Conservation (phyloP, 1,140 invertebrate species). For the Eciton burchellii region DNA sequence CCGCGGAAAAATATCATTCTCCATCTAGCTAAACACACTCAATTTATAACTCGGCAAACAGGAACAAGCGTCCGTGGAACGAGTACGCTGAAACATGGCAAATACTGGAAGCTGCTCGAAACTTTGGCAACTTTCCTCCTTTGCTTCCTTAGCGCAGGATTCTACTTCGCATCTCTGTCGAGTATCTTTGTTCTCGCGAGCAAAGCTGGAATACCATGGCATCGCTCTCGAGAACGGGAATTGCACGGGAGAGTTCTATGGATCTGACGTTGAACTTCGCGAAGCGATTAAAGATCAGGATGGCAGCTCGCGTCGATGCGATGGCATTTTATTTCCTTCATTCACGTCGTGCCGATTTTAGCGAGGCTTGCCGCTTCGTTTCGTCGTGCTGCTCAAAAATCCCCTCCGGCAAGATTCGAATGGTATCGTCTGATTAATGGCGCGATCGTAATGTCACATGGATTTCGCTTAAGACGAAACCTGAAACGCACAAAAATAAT, state of each 20-base stretch:
- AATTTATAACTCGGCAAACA: conserved; percentile 68
- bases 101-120: conserved; percentile 57
- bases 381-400: background rate
- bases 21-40: conserved; percentile 62
- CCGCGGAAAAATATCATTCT: conserved; percentile 60
- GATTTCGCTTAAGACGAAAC: background rate
- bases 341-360: background rate
- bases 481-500: background rate
- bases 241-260: conserved; percentile 39
- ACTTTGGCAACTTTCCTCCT: conserved; percentile 64
- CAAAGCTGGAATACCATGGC: conserved; percentile 53
- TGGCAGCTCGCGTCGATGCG: conserved; percentile 17
- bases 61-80: conserved; percentile 65
- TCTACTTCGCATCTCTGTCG: conserved; percentile 62
- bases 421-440: background rate
- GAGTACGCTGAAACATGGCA: conserved; percentile 57
- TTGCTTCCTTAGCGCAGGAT: conserved; percentile 68
- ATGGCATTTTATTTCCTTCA: conserved; percentile 31
- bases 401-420: background rate
- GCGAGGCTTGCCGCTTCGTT: conserved; percentile 13
- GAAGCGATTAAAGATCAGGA: conserved; percentile 46
- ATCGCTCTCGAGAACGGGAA: conserved; percentile 55
- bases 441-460: no score
- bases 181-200: conserved; percentile 65
- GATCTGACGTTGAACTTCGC: conserved; percentile 46